Percentiles rank a stretch among this genome's conserved stretches.
Evolutionary conservation across 2,888 invertebrate genomes (phyloP).

Genomic region (Melieria picta): DNA sequence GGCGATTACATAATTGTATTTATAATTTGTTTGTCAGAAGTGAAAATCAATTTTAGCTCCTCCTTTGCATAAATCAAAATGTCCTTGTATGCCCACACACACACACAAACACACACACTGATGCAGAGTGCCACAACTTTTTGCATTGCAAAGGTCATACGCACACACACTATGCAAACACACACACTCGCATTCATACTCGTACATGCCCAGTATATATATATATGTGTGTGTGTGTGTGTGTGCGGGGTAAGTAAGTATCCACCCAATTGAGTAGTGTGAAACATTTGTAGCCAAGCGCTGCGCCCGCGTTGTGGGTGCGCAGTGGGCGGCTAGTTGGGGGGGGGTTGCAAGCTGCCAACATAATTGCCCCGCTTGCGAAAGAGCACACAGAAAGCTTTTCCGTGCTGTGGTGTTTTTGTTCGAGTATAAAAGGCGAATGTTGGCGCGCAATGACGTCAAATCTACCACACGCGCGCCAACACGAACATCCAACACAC

Average conservation of each 20-base stretch:
- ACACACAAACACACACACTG: slow-evolving; percentile 23
- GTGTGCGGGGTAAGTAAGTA: slow-evolving; percentile 11
- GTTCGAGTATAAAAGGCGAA: slow-evolving; percentile 24
- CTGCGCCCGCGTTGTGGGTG: not conserved
- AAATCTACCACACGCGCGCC: slow-evolving; percentile 14
- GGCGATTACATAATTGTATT: not conserved
- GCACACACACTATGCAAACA: slow-evolving; percentile 6
- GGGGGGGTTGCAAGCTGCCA: no score
- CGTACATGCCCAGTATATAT: not conserved
- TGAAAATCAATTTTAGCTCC: slow-evolving; percentile 30
- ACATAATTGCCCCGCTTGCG: no score
- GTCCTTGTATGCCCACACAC: slow-evolving; percentile 38
- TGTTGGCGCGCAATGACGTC: slow-evolving; percentile 18
- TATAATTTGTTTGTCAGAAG: not conserved
- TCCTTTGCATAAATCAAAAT: slow-evolving; percentile 35
- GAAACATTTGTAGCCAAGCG: slow-evolving; percentile 12
- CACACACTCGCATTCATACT: no score
- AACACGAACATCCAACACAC: not conserved
- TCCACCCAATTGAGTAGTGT: slow-evolving; percentile 12
- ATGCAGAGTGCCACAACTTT: no score
- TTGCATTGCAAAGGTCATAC: slow-evolving; percentile 22
- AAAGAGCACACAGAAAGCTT: no score
- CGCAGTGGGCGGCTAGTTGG: no score
- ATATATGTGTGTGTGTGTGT: slow-evolving; percentile 1
- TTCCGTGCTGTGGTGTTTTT: no score